These are phyloP conservation scores for Andrena trimmerana DNA, from an alignment of 2,888 invertebrate genomes.

Conservation along the genomic window DNA sequence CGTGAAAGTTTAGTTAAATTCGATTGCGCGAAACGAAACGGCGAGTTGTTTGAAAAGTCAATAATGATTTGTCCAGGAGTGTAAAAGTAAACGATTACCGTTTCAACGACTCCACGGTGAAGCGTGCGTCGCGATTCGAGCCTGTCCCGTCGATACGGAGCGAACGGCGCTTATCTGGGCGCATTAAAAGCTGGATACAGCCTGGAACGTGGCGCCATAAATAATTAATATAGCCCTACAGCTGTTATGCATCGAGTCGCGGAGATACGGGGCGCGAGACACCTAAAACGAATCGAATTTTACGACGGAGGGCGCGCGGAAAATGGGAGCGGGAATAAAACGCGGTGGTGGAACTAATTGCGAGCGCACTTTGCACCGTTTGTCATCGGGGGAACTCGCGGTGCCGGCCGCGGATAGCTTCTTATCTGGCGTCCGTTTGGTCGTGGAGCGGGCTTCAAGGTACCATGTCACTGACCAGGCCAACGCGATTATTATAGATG, in stretches of 20 bases:
- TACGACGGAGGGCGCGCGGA: slow-evolving; percentile 7
- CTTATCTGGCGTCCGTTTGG: slow-evolving; percentile 53
- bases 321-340: slow-evolving; percentile 1
- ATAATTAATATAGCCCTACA: slow-evolving; percentile 36
- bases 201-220: slow-evolving; percentile 13
- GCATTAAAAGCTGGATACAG: slow-evolving; percentile 30
- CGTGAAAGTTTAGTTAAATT: not conserved
- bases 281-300: slow-evolving; percentile 32
- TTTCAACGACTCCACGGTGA: not conserved
- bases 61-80: not conserved
- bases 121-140: slow-evolving; percentile 7
- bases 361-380: slow-evolving; percentile 41
- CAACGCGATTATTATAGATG: slow-evolving; percentile 67
- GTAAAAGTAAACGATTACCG: not conserved
- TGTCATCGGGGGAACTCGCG: slow-evolving; percentile 9
- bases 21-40: not conserved
- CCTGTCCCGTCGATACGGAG: not conserved
- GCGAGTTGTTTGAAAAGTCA: not conserved
- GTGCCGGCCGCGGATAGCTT: slow-evolving; percentile 25
- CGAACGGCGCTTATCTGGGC: slow-evolving; percentile 15
- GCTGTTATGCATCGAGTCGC: slow-evolving; percentile 1
- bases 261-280: slow-evolving; percentile 13
- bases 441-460: slow-evolving; percentile 50
- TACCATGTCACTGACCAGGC: slow-evolving; percentile 73
- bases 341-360: slow-evolving; percentile 25